Percentiles rank a stretch among this genome's conserved stretches.
Evolutionary conservation across 2,888 invertebrate species (phyloP).

Genomic region (Erebia epiphron): DNA sequence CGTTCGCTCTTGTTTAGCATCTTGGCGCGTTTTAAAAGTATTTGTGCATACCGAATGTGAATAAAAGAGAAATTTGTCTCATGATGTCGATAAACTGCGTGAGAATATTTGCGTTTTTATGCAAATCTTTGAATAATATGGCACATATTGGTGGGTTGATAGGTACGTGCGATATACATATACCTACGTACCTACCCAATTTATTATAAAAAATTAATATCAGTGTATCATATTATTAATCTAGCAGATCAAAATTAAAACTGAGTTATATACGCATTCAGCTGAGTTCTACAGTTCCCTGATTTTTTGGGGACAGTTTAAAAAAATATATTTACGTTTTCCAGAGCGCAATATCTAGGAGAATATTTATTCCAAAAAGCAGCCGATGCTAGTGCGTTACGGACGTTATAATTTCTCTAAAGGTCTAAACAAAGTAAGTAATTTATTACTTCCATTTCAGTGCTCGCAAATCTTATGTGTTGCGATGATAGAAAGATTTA

Average conservation of each 20-base stretch:
- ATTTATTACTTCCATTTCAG: background rate
- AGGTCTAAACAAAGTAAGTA: background rate
- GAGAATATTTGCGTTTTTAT: background rate
- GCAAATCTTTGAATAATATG: background rate
- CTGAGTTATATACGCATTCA: no score
- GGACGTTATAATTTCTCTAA: background rate
- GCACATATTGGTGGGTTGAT: background rate
- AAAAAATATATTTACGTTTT: background rate
- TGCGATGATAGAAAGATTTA: no score
- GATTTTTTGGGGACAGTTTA: no score
- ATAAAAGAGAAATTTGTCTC: constrained; percentile 26
- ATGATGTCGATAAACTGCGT: constrained; percentile 10
- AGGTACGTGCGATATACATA: background rate
- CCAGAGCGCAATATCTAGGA: background rate
- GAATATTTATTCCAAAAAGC: background rate
- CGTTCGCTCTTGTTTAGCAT: constrained; percentile 76
- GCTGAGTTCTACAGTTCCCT: no score
- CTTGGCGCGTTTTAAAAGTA: constrained; percentile 36
- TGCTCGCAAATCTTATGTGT: no score
- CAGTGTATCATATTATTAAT: no score
- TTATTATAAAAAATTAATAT: no score
- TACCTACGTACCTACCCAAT: no score
- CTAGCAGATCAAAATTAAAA: no score
- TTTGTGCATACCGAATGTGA: constrained; percentile 25
- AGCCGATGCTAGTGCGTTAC: background rate